Percentiles rank a stretch among this genome's conserved stretches.
These are phyloP conservation scores for Eutolmus rufibarbis DNA, from an alignment of 2,888 invertebrate species.

Conservation along the genomic window DNA sequence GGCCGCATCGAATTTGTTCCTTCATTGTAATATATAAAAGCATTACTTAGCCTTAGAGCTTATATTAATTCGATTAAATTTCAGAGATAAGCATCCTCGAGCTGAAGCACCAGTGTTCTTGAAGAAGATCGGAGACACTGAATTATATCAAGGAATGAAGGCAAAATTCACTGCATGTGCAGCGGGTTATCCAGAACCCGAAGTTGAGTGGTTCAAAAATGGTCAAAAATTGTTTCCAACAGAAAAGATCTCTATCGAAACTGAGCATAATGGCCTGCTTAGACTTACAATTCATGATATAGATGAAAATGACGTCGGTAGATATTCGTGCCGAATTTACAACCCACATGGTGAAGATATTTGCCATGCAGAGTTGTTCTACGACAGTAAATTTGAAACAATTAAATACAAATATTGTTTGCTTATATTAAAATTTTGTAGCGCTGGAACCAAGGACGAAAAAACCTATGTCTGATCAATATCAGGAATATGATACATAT, in stretches of 20 bases:
- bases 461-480: slow-evolving; percentile 78
- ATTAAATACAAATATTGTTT: background rate
- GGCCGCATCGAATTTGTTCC: slow-evolving; percentile 80
- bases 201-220: slow-evolving; percentile 86
- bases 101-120: slow-evolving; percentile 87
- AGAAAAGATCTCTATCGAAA: slow-evolving; percentile 82
- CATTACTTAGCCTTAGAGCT: background rate
- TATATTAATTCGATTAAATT: slow-evolving; percentile 46
- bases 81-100: slow-evolving; percentile 75
- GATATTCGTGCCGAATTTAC: slow-evolving; percentile 81
- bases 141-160: slow-evolving; percentile 85
- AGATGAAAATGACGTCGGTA: slow-evolving; percentile 81
- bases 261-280: slow-evolving; percentile 75
- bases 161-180: slow-evolving; percentile 94
- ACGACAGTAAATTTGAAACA: slow-evolving; percentile 70
- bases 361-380: slow-evolving; percentile 80
- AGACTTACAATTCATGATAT: slow-evolving; percentile 81
- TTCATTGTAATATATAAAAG: slow-evolving; percentile 73
- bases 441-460: slow-evolving; percentile 73
- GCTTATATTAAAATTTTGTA: slow-evolving; percentile 52
- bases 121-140: slow-evolving; percentile 88
- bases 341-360: slow-evolving; percentile 85
- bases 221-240: slow-evolving; percentile 81
- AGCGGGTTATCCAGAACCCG: slow-evolving; percentile 85
- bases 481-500: slow-evolving; percentile 83